Conservation (phyloP, 2,888 invertebrate species). For the Caenorhabditis sinica region DNA sequence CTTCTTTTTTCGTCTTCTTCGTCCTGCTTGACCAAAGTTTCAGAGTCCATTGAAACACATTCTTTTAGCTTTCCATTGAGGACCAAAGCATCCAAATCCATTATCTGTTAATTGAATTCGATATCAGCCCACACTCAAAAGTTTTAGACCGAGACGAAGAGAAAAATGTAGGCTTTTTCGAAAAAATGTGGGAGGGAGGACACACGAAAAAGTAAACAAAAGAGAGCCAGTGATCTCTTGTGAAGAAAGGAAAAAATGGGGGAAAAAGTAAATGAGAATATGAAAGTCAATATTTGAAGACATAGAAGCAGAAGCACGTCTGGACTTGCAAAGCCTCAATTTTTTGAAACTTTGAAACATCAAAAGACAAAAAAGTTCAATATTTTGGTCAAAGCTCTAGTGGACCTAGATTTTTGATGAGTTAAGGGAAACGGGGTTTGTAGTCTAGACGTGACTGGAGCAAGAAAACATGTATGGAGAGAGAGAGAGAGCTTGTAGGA, state of each 20-base stretch:
- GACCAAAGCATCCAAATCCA: slow-evolving; percentile 10
- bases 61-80: neutral
- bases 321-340: neutral
- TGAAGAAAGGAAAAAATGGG: neutral
- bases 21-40: slow-evolving; percentile 17
- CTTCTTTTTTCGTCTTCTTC: neutral
- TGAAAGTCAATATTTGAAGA: slow-evolving; percentile 30
- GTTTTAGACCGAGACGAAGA: neutral
- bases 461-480: too few relatives aligned
- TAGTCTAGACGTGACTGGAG: too few relatives aligned
- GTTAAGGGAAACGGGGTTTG: neutral
- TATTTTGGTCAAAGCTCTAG: neutral
- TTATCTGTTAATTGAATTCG: slow-evolving; percentile 10
- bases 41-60: slow-evolving; percentile 45
- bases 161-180: slow-evolving; percentile 2
- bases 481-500: too few relatives aligned
- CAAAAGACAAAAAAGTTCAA: neutral
- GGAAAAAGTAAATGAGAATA: slow-evolving; percentile 12
- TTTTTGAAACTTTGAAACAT: neutral
- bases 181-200: slow-evolving; percentile 1
- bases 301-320: neutral
- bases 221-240: slow-evolving; percentile 16
- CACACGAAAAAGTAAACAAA: slow-evolving; percentile 19
- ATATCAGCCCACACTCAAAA: slow-evolving; percentile 17
- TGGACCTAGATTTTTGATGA: too few relatives aligned